Evolutionary conservation across 2,797 vertebrate genomes (phyloP).

Genomic region (Buceros bicornis): DNA sequence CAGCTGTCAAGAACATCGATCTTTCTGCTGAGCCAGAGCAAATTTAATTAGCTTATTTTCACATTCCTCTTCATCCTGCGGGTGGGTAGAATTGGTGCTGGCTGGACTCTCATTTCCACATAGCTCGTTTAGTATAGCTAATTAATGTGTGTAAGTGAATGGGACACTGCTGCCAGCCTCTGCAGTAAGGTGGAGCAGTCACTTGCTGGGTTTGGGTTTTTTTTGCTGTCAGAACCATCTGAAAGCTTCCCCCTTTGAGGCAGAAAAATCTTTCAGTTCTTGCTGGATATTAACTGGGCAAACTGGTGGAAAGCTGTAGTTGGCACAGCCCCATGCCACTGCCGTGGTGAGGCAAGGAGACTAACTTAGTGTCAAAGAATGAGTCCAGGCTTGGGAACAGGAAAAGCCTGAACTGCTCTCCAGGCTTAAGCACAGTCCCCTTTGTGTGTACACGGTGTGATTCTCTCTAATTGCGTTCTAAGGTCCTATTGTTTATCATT

Average conservation of each 20-base stretch:
- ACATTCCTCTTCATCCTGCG: slow-evolving; percentile 21
- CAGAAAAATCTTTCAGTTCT: not conserved
- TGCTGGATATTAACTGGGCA: not conserved
- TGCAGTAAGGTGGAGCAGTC: not conserved
- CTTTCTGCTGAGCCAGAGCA: slow-evolving; percentile 53
- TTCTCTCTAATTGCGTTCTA: not conserved
- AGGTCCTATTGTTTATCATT: not conserved
- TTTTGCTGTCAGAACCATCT: slow-evolving; percentile 17
- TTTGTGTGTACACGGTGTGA: not conserved
- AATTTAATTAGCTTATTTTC: slow-evolving; percentile 63
- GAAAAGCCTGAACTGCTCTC: not conserved
- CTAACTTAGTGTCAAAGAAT: not conserved
- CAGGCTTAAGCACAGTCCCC: not conserved
- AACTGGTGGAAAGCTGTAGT: not conserved
- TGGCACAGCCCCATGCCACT: not conserved
- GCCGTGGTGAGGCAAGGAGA: not conserved
- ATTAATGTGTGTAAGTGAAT: slow-evolving; percentile 1
- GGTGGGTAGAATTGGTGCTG: slow-evolving; percentile 35
- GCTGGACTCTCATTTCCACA: slow-evolving; percentile 36
- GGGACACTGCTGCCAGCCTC: not conserved
- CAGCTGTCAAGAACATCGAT: not conserved
- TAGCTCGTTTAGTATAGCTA: slow-evolving; percentile 40
- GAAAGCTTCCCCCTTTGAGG: not conserved
- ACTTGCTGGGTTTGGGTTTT: not conserved
- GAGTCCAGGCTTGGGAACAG: not conserved